Base-by-base conservation (phyloP, 2,888 invertebrate species). In the Lycocerus yunnanus region DNA sequence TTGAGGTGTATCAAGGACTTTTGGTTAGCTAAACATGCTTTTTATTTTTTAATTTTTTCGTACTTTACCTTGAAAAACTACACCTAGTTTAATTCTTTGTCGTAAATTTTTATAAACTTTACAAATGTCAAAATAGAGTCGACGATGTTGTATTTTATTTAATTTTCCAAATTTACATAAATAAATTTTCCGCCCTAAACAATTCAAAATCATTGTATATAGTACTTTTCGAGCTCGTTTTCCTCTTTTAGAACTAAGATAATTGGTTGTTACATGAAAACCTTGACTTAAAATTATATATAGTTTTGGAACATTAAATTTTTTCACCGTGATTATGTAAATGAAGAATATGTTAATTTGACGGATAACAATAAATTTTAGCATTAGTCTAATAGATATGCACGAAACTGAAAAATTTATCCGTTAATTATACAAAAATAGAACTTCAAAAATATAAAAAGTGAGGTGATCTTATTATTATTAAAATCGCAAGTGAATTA, bases 21-120 rank as follows among this genome's bases (percentile, higher is more conserved):
- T 63, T 20, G 16, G 61, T 14, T 63, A 18, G 43, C n/a, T 6
- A 18, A 63, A 63, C 61, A 13, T 63, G 61, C 15, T 59, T 63
- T 63, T 18, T 60, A 63, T 63, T 18, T 63, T 63, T 20, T 18
- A 63, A 18, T 63, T 63, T 63, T 63, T 63, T 20, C 20, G 20
- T 16, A 63, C 13, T 3, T 63, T 63, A 63, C 61, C 61, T 63
- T 63, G 61, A 16, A 20, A 63, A 18, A 63, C 61, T 63, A 63
- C 61, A 63, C 61, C 61, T 20, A 63, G 61, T 63, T 63, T 63
- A 63, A 63, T 63, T 18, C 61, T 63, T 18, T 63, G 18, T 18
- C 18, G 9, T 63, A 63, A 63, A 63, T 18, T 63, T 63, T 63
- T 63, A 18, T 63, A 63, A 63, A 63, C 61, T 63, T 63, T 63